Percentiles rank a stretch among this genome's conserved stretches.
Conservation (phyloP, 2,113 vertebrate genomes). For the Raphicerus campestris region DNA sequence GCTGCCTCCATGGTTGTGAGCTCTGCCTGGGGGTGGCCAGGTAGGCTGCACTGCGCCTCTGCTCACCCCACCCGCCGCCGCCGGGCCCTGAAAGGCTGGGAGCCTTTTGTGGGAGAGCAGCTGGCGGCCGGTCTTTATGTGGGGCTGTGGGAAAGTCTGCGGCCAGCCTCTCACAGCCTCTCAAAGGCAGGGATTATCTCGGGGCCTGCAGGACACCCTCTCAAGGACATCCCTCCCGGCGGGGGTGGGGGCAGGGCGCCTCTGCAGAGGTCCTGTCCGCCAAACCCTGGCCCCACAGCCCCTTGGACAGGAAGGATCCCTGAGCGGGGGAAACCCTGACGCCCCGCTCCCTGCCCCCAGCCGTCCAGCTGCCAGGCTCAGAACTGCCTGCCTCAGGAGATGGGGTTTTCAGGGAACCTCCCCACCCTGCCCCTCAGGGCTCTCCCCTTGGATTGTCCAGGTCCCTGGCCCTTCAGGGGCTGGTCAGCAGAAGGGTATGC, state of each 20-base stretch:
- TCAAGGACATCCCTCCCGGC: slow-evolving; percentile 59
- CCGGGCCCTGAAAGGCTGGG: slow-evolving; percentile 53
- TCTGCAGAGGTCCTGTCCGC: background rate
- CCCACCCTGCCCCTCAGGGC: background rate
- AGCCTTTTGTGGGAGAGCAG: slow-evolving; percentile 78
- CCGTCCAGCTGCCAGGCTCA: background rate
- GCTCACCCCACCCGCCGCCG: slow-evolving; percentile 22
- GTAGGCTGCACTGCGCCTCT: background rate
- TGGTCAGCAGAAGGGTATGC: background rate
- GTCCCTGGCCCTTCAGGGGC: background rate
- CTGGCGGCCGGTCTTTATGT: slow-evolving; percentile 84
- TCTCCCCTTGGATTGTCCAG: rapidly evolving
- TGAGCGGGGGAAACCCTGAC: background rate
- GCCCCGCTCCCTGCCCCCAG: background rate
- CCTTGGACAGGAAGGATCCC: background rate
- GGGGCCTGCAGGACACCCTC: slow-evolving; percentile 69
- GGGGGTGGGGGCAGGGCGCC: background rate
- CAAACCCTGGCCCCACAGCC: background rate
- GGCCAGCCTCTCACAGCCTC: slow-evolving; percentile 81
- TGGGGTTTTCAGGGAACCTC: background rate
- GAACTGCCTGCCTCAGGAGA: background rate
- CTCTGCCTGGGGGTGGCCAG: slow-evolving; percentile 57
- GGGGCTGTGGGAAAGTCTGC: slow-evolving; percentile 84
- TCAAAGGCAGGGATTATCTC: slow-evolving; percentile 81
- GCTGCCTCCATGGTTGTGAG: background rate